phyloP scores from a whole-genome alignment of 2,888 invertebrate species.

The Dynastes tityus region DNA sequence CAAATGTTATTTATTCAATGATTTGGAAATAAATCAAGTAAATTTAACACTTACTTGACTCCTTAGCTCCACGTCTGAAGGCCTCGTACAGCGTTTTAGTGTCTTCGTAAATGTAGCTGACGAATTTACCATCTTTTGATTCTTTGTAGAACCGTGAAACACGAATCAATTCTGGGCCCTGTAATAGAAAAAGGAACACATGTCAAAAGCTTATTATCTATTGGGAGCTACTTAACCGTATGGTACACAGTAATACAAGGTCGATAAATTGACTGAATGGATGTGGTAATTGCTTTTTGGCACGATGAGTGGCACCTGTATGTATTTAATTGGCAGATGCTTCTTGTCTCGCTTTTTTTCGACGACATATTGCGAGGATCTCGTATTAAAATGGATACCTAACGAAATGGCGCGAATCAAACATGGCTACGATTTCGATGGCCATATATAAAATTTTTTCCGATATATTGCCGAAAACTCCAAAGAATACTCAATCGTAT shows the following conservation, averaged over 20 bases:
- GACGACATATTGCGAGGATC: too few relatives aligned
- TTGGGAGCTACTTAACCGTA: too few relatives aligned
- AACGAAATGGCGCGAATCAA: too few relatives aligned
- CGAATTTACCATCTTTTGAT: slow-evolving; percentile 88
- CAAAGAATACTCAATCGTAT: too few relatives aligned
- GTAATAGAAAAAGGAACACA: slow-evolving; percentile 68
- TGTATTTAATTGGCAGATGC: slow-evolving; percentile 29
- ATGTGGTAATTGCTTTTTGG: slow-evolving; percentile 17
- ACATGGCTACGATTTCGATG: too few relatives aligned
- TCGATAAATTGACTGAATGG: not conserved
- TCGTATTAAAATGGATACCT: too few relatives aligned
- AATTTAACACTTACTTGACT: slow-evolving; percentile 82
- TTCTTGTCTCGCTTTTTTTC: not conserved
- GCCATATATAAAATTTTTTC: too few relatives aligned
- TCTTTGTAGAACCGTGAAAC: slow-evolving; percentile 94
- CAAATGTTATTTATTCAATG: too few relatives aligned
- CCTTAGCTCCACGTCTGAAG: slow-evolving; percentile 92
- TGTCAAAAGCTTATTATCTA: too few relatives aligned
- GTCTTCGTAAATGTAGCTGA: slow-evolving; percentile 89
- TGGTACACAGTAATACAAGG: not conserved
- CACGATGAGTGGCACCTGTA: slow-evolving; percentile 13
- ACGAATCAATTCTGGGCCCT: slow-evolving; percentile 92
- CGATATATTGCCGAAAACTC: too few relatives aligned
- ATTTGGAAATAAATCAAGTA: not conserved
- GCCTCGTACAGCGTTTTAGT: slow-evolving; percentile 91